Conservation (phyloP, 30 jellyfish, hydroid and myxozoan species). For the Phacellophora camtschatica region DNA sequence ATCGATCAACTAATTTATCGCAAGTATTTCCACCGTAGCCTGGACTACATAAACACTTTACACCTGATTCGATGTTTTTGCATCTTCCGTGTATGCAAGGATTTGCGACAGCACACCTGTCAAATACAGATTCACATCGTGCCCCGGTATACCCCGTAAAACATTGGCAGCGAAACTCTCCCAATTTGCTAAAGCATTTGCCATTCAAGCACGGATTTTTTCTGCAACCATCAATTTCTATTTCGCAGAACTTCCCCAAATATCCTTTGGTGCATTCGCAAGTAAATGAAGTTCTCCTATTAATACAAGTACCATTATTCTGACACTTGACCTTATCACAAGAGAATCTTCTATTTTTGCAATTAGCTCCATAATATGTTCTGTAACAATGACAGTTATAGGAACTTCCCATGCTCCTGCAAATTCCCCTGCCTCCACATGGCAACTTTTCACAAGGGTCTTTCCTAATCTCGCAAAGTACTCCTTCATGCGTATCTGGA, state of each 20-base stretch:
- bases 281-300: conserved; percentile 7
- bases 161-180: conserved; percentile 57
- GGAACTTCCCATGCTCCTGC: conserved; percentile 27
- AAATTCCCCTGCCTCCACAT: conserved; percentile 72
- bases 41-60: conserved; percentile 23
- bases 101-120: conserved; percentile 25
- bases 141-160: conserved; percentile 49
- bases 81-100: conserved; percentile 72
- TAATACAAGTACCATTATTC: conserved; percentile 51
- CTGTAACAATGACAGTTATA: conserved; percentile 47
- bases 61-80: conserved; percentile 14
- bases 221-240: conserved; percentile 52
- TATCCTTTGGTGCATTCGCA: conserved; percentile 54
- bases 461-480: conserved; percentile 32
- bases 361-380: conserved; percentile 40
- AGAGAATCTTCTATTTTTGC: conserved; percentile 35
- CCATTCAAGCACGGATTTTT: conserved; percentile 65
- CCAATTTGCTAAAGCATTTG: conserved; percentile 30
- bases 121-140: conserved; percentile 40
- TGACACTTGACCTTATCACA: conserved; percentile 41
- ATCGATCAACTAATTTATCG: conserved; percentile 27
- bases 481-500: conserved; percentile 38
- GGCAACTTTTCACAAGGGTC: conserved; percentile 62
- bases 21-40: conserved; percentile 70
- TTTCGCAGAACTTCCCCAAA: conserved; percentile 44